Evolutionary conservation across 2,113 vertebrate species (phyloP).

Genomic region (Protobothrops mucrosquamatus): DNA sequence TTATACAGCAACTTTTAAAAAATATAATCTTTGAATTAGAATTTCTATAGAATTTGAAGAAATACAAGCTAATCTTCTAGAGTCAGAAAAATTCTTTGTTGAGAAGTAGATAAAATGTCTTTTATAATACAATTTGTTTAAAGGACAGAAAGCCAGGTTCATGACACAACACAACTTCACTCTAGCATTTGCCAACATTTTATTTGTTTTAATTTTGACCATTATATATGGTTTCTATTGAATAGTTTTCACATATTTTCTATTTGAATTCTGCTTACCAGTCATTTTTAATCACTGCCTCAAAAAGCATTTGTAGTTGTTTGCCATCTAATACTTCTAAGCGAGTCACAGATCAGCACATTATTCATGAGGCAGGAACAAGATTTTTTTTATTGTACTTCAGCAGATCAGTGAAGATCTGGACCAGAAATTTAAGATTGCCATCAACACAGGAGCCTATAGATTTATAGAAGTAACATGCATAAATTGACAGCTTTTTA

Average conservation of each 20-base stretch:
- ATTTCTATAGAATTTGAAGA: not conserved
- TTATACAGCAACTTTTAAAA: not conserved
- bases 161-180: conserved; percentile 5
- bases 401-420: not conserved
- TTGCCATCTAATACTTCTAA: not conserved
- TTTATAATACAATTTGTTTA: conserved; percentile 18
- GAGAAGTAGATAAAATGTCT: fast-evolving
- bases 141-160: not conserved
- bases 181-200: conserved; percentile 18
- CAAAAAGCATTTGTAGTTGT: conserved; percentile 18
- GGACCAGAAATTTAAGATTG: not conserved
- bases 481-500: conserved; percentile 12
- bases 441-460: not conserved
- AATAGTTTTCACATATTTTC: not conserved
- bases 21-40: not conserved
- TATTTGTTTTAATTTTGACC: conserved; percentile 33
- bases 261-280: conserved; percentile 28
- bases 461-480: not conserved
- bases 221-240: conserved; percentile 32
- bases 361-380: not conserved
- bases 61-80: not conserved
- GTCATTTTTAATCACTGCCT: conserved; percentile 19
- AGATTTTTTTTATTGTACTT: not conserved
- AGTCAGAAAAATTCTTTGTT: not conserved
- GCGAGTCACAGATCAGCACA: not conserved